Evolutionary conservation across 1,140 invertebrate species (phyloP).

Genomic region (Homarus americanus): DNA sequence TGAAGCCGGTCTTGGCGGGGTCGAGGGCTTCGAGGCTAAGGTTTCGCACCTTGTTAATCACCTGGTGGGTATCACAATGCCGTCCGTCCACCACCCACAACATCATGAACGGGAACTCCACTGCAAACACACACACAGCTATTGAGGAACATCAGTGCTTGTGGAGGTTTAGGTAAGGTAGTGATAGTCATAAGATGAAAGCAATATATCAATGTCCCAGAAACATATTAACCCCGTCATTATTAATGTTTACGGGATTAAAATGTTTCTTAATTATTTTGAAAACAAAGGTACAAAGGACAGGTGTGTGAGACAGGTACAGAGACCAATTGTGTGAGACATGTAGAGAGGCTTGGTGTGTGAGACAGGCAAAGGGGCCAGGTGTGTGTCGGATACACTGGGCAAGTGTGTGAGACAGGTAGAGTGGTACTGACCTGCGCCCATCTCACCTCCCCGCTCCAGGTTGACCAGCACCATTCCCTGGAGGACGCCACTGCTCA

Average conservation of each 20-base stretch:
- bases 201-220: too few relatives aligned
- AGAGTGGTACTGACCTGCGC: constrained; percentile 55
- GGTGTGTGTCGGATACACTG: too few relatives aligned
- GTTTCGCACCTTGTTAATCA: constrained; percentile 89
- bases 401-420: too few relatives aligned
- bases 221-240: too few relatives aligned
- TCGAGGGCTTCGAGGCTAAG: constrained; percentile 90
- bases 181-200: too few relatives aligned
- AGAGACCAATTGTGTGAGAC: too few relatives aligned
- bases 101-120: constrained; percentile 93
- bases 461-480: constrained; percentile 74
- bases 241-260: too few relatives aligned
- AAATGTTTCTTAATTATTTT: too few relatives aligned
- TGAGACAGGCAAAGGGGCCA: neutral
- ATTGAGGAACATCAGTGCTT: too few relatives aligned
- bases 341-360: neutral
- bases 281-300: too few relatives aligned
- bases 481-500: constrained; percentile 50
- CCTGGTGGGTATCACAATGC: constrained; percentile 88
- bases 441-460: constrained; percentile 71
- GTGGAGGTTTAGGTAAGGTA: too few relatives aligned
- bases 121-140: constrained; percentile 78
- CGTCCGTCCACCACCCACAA: constrained; percentile 93
- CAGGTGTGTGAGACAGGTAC: too few relatives aligned
- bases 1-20: constrained; percentile 87